Base-by-base conservation (phyloP, 1,140 invertebrate species). In the Ctenoplectra terminalis region DNA sequence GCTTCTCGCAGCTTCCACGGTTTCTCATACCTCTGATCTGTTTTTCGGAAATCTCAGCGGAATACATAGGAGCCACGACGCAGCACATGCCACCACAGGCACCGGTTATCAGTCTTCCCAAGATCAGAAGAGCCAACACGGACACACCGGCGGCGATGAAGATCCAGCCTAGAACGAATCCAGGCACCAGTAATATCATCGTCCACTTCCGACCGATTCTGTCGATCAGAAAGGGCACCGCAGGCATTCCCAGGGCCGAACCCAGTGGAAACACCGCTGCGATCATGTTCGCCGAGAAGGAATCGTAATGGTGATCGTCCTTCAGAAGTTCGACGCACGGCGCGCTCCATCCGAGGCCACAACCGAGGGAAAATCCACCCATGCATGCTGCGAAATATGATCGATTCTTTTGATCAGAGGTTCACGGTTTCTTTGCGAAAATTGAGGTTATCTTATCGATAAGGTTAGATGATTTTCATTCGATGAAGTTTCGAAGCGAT, bases 41-140 rank as follows among this genome's bases (percentile, higher is more conserved):
- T 52, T 94, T 93, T 52, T 95, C 94, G 0, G 94, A 91, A 23
- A 95, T 94, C 90, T 95, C 95, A 5, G 94, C 94, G 6, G 94
- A 89, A 83, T 95, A 95, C 29, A 95, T 90, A 1, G 95, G 95
- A 0, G 91, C 92, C 48, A 92, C 90, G 5, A 95, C 94, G 50
- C 93, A 94, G 13, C 94, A 93, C 79, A 95, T 92, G 15, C 95
- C 95, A 63, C 93, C 94, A 37, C 92, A 94, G 56, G 94, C 91
- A 58, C 94, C 94, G 17, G 93, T 94, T 11, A 95, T 66, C 46
- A 95, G 75, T 74, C 95, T 91, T 0, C 94, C 95, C 15, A 92
- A 11, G 3, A 95, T 34, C 63, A 87, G 81, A 54, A 83, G 81
- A 15, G 69, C 81, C 6, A 91, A 89, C 82, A 70, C 82, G 76